phyloP scores from a whole-genome alignment of 2,797 vertebrate genomes.

The Platyrinchus mystaceus region DNA sequence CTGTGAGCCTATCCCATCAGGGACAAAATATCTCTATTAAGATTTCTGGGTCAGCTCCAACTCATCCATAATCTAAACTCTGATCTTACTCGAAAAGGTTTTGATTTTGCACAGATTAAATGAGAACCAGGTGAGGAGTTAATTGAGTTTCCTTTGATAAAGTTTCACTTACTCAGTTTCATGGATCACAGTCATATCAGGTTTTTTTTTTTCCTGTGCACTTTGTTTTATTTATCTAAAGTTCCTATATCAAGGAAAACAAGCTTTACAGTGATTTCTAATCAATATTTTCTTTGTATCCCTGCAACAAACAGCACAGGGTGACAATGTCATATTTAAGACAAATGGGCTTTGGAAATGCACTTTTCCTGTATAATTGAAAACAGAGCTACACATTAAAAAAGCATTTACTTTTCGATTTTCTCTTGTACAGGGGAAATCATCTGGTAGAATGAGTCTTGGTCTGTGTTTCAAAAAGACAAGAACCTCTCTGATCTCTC shows the following conservation, averaged over 20 bases:
- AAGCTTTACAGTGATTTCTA: conserved; percentile 11
- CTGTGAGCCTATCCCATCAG: neutral
- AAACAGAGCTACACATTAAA: conserved; percentile 30
- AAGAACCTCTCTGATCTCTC: conserved; percentile 16
- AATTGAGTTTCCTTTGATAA: neutral
- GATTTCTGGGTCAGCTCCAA: neutral
- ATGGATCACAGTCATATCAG: neutral
- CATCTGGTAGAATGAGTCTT: neutral
- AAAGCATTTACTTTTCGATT: conserved; percentile 2
- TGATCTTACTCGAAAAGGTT: neutral
- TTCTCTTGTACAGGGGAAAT: neutral
- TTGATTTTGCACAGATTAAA: conserved; percentile 9
- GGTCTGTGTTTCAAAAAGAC: neutral
- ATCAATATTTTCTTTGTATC: conserved; percentile 39
- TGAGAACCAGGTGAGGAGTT: neutral
- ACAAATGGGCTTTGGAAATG: conserved; percentile 48
- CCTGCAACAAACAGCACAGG: neutral
- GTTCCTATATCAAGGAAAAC: neutral
- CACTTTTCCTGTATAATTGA: conserved; percentile 37
- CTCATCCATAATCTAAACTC: neutral
- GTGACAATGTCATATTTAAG: conserved; percentile 49
- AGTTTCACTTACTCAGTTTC: neutral
- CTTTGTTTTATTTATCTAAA: neutral
- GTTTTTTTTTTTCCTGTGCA: neutral
- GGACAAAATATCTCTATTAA: neutral